phyloP scores from a whole-genome alignment of 2,797 vertebrate genomes.

The Arremon brunneinucha region DNA sequence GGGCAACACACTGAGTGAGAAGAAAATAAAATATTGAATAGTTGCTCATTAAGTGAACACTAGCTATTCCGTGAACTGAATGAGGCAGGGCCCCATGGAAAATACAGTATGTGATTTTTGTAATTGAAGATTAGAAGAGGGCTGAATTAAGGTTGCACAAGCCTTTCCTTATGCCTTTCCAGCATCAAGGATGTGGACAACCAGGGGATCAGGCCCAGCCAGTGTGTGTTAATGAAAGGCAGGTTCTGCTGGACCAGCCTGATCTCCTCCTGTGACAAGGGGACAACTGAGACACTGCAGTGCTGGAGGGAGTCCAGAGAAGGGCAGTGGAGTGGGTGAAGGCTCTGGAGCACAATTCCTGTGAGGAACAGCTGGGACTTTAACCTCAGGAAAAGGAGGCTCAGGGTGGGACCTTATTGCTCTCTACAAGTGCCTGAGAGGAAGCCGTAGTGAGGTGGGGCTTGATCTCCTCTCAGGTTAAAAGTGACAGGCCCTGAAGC shows the following conservation, averaged over 20 bases:
- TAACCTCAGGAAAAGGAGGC: not conserved
- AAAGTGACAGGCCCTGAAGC: not conserved
- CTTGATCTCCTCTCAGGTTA: not conserved
- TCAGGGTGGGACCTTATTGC: not conserved
- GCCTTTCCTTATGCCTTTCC: not conserved
- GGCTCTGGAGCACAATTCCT: not conserved
- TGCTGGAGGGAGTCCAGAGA: not conserved
- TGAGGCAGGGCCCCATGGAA: slow-evolving; percentile 23
- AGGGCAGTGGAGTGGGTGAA: not conserved
- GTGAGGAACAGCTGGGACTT: not conserved
- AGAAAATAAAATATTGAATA: slow-evolving; percentile 70
- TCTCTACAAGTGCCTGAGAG: not conserved
- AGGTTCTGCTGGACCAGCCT: not conserved
- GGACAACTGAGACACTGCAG: not conserved
- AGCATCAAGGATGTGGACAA: not conserved
- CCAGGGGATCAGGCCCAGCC: not conserved
- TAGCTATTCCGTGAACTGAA: slow-evolving; percentile 25
- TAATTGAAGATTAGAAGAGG: slow-evolving; percentile 23
- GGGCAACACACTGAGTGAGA: slow-evolving; percentile 57
- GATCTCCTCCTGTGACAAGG: not conserved
- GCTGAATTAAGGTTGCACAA: not conserved
- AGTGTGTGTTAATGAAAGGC: not conserved
- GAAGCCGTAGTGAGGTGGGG: not conserved
- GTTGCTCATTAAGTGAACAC: slow-evolving; percentile 50
- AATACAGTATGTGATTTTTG: slow-evolving; percentile 14